Evolutionary conservation across 2,888 invertebrate genomes (phyloP).

Genomic region (Dorcus parallelipipedus): DNA sequence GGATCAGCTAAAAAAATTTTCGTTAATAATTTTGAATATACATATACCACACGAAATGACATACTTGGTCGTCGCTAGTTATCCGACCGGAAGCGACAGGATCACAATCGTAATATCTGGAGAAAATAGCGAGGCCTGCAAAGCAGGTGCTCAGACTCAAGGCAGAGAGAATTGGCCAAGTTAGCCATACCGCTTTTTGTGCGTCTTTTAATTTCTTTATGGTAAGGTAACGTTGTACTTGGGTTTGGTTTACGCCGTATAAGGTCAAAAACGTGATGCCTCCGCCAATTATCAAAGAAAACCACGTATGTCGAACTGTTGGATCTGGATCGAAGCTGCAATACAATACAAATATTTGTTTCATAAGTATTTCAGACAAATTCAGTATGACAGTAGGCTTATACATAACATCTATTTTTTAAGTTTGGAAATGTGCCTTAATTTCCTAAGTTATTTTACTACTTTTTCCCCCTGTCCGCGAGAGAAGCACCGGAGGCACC

Average conservation of each 20-base stretch:
- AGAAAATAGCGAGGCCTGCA: constrained; percentile 70
- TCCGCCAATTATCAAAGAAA: constrained; percentile 78
- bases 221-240: constrained; percentile 66
- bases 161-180: constrained; percentile 69
- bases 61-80: constrained; percentile 60
- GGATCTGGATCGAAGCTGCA: constrained; percentile 73
- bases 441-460: no score
- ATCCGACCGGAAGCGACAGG: constrained; percentile 63
- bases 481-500: no score
- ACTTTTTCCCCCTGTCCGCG: no score
- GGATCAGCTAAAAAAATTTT: constrained; percentile 55
- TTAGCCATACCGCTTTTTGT: constrained; percentile 69
- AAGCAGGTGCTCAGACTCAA: constrained; percentile 67
- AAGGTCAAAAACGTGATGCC: constrained; percentile 74
- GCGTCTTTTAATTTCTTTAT: constrained; percentile 65
- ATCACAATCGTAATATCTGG: constrained; percentile 76
- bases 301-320: constrained; percentile 79
- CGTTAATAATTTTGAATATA: neutral
- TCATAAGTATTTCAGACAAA: neutral
- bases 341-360: neutral
- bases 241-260: constrained; percentile 65
- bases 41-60: neutral
- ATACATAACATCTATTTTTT: no score
- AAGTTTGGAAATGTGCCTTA: no score
- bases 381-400: neutral